Conservation (phyloP, 2,888 invertebrate genomes). For the Spatulosminthurus flaviceps region DNA sequence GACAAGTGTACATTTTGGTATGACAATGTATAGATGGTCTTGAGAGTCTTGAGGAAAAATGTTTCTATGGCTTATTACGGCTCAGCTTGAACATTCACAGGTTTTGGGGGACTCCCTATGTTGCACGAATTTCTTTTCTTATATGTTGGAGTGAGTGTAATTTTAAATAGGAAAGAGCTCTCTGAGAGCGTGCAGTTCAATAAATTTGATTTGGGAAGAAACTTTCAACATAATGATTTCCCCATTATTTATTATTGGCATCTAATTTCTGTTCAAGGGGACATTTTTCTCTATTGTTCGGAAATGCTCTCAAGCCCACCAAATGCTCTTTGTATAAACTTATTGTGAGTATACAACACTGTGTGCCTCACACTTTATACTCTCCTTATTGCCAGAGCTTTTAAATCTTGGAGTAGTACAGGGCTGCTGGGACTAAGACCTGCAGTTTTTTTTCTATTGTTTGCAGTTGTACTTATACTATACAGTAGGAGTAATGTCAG, state of each 20-base stretch:
- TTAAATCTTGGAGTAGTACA: not conserved
- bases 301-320: not conserved
- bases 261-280: slow-evolving; percentile 31
- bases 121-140: slow-evolving; percentile 26
- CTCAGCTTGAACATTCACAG: not conserved
- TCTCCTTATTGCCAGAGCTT: too few relatives aligned
- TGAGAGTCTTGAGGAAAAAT: not conserved
- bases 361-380: too few relatives aligned
- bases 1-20: too few relatives aligned
- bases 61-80: not conserved
- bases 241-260: slow-evolving; percentile 30
- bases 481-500: too few relatives aligned
- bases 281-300: slow-evolving; percentile 20
- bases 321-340: slow-evolving; percentile 2
- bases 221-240: slow-evolving; percentile 33
- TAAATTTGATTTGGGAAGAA: slow-evolving; percentile 25
- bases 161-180: slow-evolving; percentile 9
- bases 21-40: not conserved
- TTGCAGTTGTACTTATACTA: too few relatives aligned
- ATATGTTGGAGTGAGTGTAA: not conserved
- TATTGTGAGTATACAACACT: too few relatives aligned
- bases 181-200: not conserved
- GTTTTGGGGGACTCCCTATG: not conserved
- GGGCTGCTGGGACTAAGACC: too few relatives aligned
- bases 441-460: too few relatives aligned